Evolutionary conservation across 2,797 vertebrate species (phyloP).

Genomic region (Triplophysa yarkandensis): DNA sequence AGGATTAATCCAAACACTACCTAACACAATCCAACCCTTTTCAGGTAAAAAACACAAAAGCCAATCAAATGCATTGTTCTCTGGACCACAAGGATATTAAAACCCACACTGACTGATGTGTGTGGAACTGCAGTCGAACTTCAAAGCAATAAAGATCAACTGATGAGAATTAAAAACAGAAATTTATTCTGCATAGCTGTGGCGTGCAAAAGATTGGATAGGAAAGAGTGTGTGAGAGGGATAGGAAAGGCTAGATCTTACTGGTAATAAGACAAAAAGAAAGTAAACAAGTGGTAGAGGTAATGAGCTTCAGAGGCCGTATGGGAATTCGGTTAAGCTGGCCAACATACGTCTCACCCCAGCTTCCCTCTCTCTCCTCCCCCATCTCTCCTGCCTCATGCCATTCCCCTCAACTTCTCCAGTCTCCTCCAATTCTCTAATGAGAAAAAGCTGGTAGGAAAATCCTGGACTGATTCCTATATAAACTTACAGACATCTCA

Average conservation of each 20-base stretch:
- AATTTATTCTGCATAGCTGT: constrained; percentile 4
- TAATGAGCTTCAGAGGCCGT: constrained; percentile 55
- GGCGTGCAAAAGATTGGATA: not conserved
- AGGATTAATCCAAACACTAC: not conserved
- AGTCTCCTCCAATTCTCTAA: constrained; percentile 79
- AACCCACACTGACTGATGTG: not conserved
- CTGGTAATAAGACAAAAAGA: constrained; percentile 49
- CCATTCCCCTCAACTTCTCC: constrained; percentile 80
- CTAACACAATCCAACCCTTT: constrained; percentile 15
- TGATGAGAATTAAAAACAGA: constrained; percentile 9
- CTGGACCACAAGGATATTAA: constrained; percentile 19
- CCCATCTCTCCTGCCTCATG: constrained; percentile 72
- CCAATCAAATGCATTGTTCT: constrained; percentile 16
- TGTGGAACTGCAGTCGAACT: constrained; percentile 17
- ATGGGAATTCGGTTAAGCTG: constrained; percentile 53
- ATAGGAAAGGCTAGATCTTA: constrained; percentile 29
- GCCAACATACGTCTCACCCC: constrained; percentile 52
- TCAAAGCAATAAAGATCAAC: not conserved
- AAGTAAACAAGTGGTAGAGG: constrained; percentile 53
- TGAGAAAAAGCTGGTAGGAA: constrained; percentile 95
- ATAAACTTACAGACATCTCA: constrained; percentile 97
- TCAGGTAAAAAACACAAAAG: constrained; percentile 16
- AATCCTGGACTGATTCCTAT: constrained; percentile 91
- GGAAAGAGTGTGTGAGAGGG: constrained; percentile 28
- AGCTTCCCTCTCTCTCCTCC: constrained; percentile 42